phyloP scores from a whole-genome alignment of 2,113 vertebrate species.

The Peromyscus polionotus region DNA sequence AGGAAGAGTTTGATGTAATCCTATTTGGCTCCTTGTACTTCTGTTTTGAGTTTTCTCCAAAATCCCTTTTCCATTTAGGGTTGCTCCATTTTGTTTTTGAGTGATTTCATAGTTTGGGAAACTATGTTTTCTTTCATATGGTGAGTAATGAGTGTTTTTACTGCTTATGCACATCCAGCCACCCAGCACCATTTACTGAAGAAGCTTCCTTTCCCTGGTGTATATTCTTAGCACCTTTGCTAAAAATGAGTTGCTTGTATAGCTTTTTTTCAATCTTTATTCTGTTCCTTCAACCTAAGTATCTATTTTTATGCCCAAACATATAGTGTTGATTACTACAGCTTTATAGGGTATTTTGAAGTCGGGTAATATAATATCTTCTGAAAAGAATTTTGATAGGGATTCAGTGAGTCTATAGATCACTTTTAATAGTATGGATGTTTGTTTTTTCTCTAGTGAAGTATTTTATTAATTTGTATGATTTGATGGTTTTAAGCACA shows the following conservation, averaged over 20 bases:
- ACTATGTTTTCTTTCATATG: background rate
- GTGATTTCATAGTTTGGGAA: background rate
- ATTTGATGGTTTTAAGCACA: slow-evolving; percentile 74
- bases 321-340: background rate
- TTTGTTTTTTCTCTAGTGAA: slow-evolving; percentile 63
- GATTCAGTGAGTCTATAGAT: background rate
- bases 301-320: background rate
- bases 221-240: background rate
- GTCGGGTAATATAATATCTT: background rate
- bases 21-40: background rate
- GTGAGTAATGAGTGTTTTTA: background rate
- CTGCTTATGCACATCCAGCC: background rate
- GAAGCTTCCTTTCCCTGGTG: background rate
- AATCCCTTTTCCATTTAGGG: background rate
- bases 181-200: background rate
- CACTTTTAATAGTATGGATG: background rate
- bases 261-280: background rate
- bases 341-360: background rate
- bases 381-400: background rate
- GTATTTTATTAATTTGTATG: slow-evolving; percentile 67
- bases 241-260: background rate
- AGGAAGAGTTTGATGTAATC: background rate
- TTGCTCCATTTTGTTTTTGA: background rate
- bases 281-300: background rate
- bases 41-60: background rate